Percentiles rank a stretch among this genome's conserved stretches.
These are phyloP conservation scores for Ptychobarbus kaznakovi DNA, from an alignment of 2,797 vertebrate species.

Conservation along the genomic window DNA sequence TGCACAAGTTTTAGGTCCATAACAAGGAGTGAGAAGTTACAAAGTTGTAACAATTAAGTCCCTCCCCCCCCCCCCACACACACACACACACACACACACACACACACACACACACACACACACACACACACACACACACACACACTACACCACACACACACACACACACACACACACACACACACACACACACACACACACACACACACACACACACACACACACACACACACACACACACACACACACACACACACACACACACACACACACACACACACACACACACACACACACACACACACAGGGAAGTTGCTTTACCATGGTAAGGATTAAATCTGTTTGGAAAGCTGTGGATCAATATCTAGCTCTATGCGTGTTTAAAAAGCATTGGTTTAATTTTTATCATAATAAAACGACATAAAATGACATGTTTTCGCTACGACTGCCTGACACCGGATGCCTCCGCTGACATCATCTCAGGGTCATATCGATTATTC, in stretches of 20 bases:
- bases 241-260: slow-evolving; percentile 6
- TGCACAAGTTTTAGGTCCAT: background rate
- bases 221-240: background rate
- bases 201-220: background rate
- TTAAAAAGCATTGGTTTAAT: background rate
- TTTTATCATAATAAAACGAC: background rate
- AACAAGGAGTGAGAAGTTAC: background rate
- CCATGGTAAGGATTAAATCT: background rate
- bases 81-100: slow-evolving; percentile 1
- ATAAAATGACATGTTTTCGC: background rate
- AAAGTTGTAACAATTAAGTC: background rate
- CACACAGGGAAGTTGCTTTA: background rate
- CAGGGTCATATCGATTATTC: slow-evolving; percentile 71
- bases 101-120: background rate
- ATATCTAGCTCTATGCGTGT: background rate
- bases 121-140: background rate
- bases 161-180: slow-evolving; percentile 11
- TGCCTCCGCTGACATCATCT: slow-evolving; percentile 54
- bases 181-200: background rate
- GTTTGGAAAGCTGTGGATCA: background rate
- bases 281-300: too few species aligned
- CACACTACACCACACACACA: slow-evolving; percentile 3
- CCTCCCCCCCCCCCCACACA: too few species aligned
- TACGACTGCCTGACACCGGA: slow-evolving; percentile 7
- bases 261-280: too few species aligned